These are phyloP conservation scores for Ambastaia sidthimunki DNA, from an alignment of 2,797 vertebrate genomes.

Conservation along the genomic window DNA sequence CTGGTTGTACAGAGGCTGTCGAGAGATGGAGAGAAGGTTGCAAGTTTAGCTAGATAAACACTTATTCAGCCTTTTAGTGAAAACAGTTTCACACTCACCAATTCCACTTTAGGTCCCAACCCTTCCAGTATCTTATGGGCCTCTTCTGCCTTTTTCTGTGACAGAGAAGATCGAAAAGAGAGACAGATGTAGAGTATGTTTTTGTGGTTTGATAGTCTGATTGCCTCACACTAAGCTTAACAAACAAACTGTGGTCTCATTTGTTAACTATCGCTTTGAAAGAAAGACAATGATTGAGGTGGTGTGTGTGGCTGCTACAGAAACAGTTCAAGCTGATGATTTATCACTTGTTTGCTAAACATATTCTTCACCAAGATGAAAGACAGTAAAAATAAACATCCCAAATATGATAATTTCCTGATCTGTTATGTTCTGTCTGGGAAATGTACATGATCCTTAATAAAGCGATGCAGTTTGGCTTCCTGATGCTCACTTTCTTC, in stretches of 20 bases:
- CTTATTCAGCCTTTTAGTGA: not conserved
- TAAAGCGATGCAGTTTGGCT: not conserved
- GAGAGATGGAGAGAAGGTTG: slow-evolving; percentile 53
- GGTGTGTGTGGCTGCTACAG: slow-evolving; percentile 1
- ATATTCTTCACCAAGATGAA: slow-evolving; percentile 8
- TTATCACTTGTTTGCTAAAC: slow-evolving; percentile 17
- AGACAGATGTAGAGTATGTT: not conserved
- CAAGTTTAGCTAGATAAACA: not conserved
- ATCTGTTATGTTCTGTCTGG: slow-evolving; percentile 3
- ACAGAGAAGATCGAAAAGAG: slow-evolving; percentile 33
- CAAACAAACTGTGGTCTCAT: slow-evolving; percentile 12
- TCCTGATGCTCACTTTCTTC: too few relatives aligned
- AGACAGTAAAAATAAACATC: slow-evolving; percentile 23
- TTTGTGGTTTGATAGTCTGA: slow-evolving; percentile 21
- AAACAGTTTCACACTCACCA: slow-evolving; percentile 79
- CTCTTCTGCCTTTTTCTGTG: slow-evolving; percentile 98
- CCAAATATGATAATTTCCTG: slow-evolving; percentile 23
- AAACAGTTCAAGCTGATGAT: slow-evolving; percentile 2
- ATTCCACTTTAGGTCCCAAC: slow-evolving; percentile 94
- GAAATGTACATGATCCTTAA: slow-evolving; percentile 15
- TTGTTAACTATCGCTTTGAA: slow-evolving; percentile 17
- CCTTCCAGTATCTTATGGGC: slow-evolving; percentile 99
- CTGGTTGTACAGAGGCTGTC: slow-evolving; percentile 96
- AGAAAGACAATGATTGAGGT: not conserved
- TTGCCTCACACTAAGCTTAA: not conserved